These are phyloP conservation scores for Eupithecia tripunctaria DNA, from an alignment of 2,888 invertebrate genomes.

Conservation along the genomic window DNA sequence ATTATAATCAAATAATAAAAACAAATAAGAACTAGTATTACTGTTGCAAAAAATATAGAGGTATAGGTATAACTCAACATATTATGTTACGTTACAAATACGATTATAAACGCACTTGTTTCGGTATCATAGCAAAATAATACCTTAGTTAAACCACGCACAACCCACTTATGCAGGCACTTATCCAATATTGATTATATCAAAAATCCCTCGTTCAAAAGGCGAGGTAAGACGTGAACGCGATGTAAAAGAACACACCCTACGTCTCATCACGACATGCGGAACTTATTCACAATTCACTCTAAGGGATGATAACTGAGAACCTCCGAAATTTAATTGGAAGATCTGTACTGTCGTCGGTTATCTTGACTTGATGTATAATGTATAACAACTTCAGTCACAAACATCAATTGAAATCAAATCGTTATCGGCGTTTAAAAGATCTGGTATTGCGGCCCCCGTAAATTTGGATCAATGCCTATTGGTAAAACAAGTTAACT, in stretches of 20 bases:
- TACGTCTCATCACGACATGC: conserved; percentile 15
- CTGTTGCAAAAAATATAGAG: too few relatives aligned
- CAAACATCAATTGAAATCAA: not conserved
- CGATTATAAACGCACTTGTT: too few relatives aligned
- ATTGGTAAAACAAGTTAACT: not conserved
- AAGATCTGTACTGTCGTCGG: not conserved
- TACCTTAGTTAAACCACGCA: too few relatives aligned
- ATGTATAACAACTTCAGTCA: not conserved
- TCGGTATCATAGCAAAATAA: too few relatives aligned
- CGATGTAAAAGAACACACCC: conserved; percentile 24
- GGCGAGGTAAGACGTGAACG: conserved; percentile 21
- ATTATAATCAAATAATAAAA: too few relatives aligned
- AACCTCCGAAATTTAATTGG: not conserved
- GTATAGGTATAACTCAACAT: too few relatives aligned
- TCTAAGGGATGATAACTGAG: not conserved
- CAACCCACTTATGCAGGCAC: not conserved
- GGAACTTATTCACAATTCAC: conserved; percentile 3
- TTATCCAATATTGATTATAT: conserved; percentile 9
- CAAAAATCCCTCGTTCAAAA: conserved; percentile 7
- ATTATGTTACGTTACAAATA: too few relatives aligned
- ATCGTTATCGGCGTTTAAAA: too few relatives aligned
- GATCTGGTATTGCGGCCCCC: too few relatives aligned
- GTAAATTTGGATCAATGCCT: too few relatives aligned
- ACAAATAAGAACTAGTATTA: too few relatives aligned
- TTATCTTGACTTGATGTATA: not conserved